Evolutionary conservation across 2,113 vertebrate species (phyloP), one percentile per base, ranked within the genome.

Genomic region (Nycticryphes semicollaris): DNA sequence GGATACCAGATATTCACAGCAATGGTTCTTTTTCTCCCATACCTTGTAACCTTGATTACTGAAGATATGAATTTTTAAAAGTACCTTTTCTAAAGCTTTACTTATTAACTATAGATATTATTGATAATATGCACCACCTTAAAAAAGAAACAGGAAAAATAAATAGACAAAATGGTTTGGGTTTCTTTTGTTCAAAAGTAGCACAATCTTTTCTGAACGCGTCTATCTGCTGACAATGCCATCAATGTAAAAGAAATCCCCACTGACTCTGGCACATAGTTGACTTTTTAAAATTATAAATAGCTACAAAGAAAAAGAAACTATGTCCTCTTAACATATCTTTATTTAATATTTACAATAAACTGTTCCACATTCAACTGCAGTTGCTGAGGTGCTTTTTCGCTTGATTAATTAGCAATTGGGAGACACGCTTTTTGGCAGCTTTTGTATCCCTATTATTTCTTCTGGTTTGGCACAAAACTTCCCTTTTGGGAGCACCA

Each of bases 401-500:
- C 20, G 37, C 95, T 97, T 98, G 97, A 98, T 97, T 98, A 98
- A 98, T 98, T 98, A 98, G 97, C 96, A 97, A 98, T 88, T 98
- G 97, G 97, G 94, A 98, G 96, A 98, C 96, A 97, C 41, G 43
- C 74, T 94, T 98, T 98, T 98, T 98, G 98, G 98, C 98, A 98
- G 98, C 97, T 96, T 95, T 97, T 97, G 86, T 95, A 98, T 96
- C 94, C 96, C 96, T 97, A 96, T 97, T 98, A 97, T 97, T 98
- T 98, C 94, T 96, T 96, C 90, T 72, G 37, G 84, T 95, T 95
- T 98, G 97, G 97, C 97, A 97, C 87, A 97, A 97, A 96, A 98
- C 48, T 86, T 93, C 95, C 83, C 93, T 95, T 95, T 96, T 87
- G 96, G 96, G 95, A 98, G 93, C 83, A 97, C 89, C 85, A 97